These are phyloP conservation scores for Orchesella cincta DNA, from an alignment of 1,140 invertebrate species.

Conservation along the genomic window DNA sequence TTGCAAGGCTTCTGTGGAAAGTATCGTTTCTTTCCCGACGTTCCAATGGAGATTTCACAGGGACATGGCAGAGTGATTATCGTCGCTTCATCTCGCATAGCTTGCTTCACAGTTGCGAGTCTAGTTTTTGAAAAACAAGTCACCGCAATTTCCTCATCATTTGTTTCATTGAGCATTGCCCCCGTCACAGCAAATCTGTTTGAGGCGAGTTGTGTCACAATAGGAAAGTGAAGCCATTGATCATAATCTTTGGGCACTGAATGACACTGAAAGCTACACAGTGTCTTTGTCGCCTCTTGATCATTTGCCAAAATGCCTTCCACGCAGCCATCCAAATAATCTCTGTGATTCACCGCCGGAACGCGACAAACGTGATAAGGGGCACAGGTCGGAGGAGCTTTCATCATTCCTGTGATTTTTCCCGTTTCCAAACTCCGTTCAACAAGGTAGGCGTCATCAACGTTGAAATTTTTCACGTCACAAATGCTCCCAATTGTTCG, in stretches of 20 bases:
- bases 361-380: background rate
- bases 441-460: background rate
- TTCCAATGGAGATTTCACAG: background rate
- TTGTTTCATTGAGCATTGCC: conserved; percentile 1
- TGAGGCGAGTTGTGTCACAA: background rate
- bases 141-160: background rate
- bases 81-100: background rate
- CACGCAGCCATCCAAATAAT: background rate
- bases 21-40: background rate
- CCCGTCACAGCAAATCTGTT: background rate
- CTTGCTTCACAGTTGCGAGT: background rate
- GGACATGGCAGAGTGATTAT: background rate
- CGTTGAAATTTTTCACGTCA: conserved; percentile 3
- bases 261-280: background rate
- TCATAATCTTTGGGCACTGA: background rate
- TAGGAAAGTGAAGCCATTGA: background rate
- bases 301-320: background rate
- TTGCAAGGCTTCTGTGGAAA: background rate
- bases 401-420: background rate
- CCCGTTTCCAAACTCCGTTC: background rate
- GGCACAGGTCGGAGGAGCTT: background rate
- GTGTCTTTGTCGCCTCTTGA: background rate
- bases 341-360: background rate
- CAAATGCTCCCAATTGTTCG: background rate
- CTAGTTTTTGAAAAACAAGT: background rate